Percentiles rank a stretch among this genome's conserved stretches.
Conservation (phyloP, 2,797 vertebrate genomes). For the Periparus ater region DNA sequence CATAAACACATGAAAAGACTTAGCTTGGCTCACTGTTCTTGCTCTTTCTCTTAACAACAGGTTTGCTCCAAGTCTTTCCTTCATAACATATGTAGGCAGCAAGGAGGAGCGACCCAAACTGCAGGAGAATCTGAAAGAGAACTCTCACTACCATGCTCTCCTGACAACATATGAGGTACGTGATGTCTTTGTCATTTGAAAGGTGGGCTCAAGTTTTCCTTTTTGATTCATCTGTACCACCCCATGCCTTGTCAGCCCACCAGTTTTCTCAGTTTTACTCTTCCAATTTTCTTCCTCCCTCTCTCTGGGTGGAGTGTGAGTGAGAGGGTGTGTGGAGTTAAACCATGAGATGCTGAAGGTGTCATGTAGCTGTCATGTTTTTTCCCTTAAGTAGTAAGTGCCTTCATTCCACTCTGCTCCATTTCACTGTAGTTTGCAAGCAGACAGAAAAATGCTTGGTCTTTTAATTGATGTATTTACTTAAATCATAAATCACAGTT, state of each 20-base stretch:
- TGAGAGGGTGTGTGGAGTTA: neutral
- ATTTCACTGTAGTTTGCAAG: neutral
- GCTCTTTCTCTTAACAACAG: slow-evolving; percentile 66
- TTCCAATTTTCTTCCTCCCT: neutral
- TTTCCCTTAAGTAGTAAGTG: neutral
- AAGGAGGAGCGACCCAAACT: slow-evolving; percentile 83
- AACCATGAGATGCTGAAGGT: neutral
- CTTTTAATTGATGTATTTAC: neutral
- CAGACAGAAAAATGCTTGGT: neutral
- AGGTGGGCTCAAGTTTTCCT: neutral
- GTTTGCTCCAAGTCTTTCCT: slow-evolving; percentile 83
- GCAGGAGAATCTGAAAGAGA: slow-evolving; percentile 72
- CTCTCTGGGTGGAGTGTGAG: neutral
- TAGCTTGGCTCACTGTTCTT: neutral
- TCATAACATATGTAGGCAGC: slow-evolving; percentile 83
- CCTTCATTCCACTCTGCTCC: neutral
- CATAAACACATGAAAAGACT: neutral
- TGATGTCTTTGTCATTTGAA: neutral
- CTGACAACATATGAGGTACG: slow-evolving; percentile 90
- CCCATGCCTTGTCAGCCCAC: neutral
- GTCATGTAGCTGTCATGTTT: neutral
- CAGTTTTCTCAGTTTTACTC: neutral
- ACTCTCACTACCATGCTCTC: slow-evolving; percentile 75
- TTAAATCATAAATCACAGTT: neutral
- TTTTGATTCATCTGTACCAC: neutral